Conservation (phyloP, 2,797 vertebrate species). For the Psittacula derbiana region DNA sequence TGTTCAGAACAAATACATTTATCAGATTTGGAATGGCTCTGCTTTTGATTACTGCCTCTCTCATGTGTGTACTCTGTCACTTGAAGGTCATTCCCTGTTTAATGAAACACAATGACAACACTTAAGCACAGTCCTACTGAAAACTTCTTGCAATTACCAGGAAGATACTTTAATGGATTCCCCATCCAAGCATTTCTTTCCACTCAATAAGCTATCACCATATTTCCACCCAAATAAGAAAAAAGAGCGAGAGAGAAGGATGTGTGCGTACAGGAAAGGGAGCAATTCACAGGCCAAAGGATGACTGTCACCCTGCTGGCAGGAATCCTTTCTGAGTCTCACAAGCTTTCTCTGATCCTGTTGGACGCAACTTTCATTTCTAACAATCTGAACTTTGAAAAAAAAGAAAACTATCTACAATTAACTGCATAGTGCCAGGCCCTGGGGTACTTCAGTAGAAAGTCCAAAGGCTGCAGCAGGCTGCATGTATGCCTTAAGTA, state of each 20-base stretch:
- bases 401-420: neutral
- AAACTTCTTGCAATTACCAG: neutral
- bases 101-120: neutral
- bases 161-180: neutral
- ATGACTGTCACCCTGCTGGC: neutral
- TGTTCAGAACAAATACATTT: constrained; percentile 54
- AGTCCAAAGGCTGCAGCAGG: neutral
- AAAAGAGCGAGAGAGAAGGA: neutral
- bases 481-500: neutral
- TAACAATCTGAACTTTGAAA: neutral
- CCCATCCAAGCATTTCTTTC: neutral
- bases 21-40: neutral
- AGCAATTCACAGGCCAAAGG: neutral
- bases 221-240: neutral
- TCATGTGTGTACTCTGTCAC: neutral
- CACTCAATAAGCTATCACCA: neutral
- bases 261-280: neutral
- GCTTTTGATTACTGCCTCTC: neutral
- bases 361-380: neutral
- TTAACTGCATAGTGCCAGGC: neutral
- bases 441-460: neutral
- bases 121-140: neutral
- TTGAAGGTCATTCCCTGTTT: neutral
- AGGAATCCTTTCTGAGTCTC: neutral
- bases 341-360: neutral